A percentile compares a stretch with the other conserved stretches of the same genome.
Conservation (phyloP, 2,113 vertebrate species). For the Glaucidium brasilianum region DNA sequence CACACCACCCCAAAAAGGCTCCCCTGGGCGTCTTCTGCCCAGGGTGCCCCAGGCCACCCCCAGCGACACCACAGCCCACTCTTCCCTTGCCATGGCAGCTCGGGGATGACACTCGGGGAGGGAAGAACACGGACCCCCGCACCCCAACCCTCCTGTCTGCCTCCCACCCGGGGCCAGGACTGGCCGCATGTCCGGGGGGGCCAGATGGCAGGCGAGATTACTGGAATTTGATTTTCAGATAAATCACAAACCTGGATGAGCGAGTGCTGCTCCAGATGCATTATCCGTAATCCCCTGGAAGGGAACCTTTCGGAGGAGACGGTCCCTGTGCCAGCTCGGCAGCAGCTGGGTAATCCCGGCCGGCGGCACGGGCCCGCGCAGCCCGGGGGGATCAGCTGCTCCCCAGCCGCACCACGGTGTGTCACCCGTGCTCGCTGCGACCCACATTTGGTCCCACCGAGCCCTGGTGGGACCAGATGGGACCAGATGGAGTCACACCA, state of each 20-base stretch:
- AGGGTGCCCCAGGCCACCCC: fast-evolving
- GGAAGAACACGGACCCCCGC: background rate
- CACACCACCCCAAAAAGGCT: background rate
- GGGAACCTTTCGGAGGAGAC: conserved; percentile 50
- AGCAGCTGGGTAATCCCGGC: conserved; percentile 52
- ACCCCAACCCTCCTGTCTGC: background rate
- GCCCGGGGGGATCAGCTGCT: conserved; percentile 15
- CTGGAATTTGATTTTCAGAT: conserved; percentile 69
- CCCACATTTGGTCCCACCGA: background rate
- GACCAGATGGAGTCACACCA: background rate
- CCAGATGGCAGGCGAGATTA: conserved; percentile 71
- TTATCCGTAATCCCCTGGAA: conserved; percentile 63
- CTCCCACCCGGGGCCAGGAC: background rate
- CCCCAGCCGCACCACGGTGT: background rate
- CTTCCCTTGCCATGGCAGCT: background rate
- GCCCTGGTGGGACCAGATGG: background rate
- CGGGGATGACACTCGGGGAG: background rate
- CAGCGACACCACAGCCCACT: fast-evolving
- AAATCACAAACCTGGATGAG: conserved; percentile 59
- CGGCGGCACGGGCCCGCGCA: background rate
- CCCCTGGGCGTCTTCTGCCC: background rate
- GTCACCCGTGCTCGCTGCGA: background rate
- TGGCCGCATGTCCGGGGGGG: background rate
- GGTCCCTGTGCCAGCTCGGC: background rate
- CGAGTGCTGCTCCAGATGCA: conserved; percentile 52